These are phyloP conservation scores for Automeris io DNA, from an alignment of 2,888 invertebrate genomes.

Conservation along the genomic window DNA sequence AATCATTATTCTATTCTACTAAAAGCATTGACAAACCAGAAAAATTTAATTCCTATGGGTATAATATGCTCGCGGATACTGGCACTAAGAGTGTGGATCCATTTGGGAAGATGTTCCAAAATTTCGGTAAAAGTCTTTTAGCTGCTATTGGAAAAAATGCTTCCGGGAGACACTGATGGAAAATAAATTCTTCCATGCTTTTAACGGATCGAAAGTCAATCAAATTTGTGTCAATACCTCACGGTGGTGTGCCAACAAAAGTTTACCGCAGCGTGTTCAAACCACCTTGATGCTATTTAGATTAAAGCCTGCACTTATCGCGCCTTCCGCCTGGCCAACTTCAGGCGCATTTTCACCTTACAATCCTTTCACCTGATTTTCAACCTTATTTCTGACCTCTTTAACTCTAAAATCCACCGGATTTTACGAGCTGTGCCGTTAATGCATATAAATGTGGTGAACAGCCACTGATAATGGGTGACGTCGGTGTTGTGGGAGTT, in stretches of 20 bases:
- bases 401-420: conserved; percentile 28
- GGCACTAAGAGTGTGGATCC: too few species aligned
- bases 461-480: conserved; percentile 52
- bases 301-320: conserved; percentile 67
- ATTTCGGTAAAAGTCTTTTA: too few species aligned
- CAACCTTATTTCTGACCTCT: conserved; percentile 31
- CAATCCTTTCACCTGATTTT: conserved; percentile 28
- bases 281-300: conserved; percentile 62
- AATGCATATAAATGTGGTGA: conserved; percentile 62
- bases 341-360: conserved; percentile 40
- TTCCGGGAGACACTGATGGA: too few species aligned
- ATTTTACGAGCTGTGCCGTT: conserved; percentile 22
- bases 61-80: too few species aligned
- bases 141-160: too few species aligned
- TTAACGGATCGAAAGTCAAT: conserved; percentile 11
- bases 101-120: too few species aligned
- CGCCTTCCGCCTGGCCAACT: conserved; percentile 55
- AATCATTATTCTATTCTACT: too few species aligned
- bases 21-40: too few species aligned
- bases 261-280: conserved; percentile 36
- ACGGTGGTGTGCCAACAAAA: conserved; percentile 21
- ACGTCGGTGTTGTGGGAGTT: conserved; percentile 38
- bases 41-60: too few species aligned
- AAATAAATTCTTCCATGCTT: not conserved
- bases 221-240: conserved; percentile 18